Evolutionary conservation across 2,797 vertebrate genomes (phyloP).

Genomic region (Buceros bicornis): DNA sequence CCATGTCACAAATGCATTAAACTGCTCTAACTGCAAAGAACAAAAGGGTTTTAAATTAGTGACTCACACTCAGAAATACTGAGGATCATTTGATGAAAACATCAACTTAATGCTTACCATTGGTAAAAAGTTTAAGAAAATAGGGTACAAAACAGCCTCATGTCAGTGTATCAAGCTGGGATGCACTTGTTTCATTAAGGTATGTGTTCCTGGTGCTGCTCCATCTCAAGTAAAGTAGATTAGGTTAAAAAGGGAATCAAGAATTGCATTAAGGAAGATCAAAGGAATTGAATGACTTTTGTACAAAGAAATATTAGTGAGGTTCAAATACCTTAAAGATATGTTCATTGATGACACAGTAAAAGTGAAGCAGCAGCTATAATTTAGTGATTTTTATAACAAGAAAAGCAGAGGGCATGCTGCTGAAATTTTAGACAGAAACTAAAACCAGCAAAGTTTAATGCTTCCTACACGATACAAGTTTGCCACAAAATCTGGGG

Average conservation of each 20-base stretch:
- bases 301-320: not conserved
- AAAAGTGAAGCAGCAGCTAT: not conserved
- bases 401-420: not conserved
- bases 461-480: not conserved
- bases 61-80: not conserved
- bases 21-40: not conserved
- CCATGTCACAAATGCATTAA: not conserved
- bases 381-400: not conserved
- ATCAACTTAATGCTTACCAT: not conserved
- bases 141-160: rapidly evolving
- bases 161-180: not conserved
- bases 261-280: not conserved
- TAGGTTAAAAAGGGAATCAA: not conserved
- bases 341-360: not conserved
- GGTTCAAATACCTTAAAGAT: not conserved
- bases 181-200: not conserved
- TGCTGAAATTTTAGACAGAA: not conserved
- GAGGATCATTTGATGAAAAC: not conserved
- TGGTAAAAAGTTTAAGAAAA: not conserved
- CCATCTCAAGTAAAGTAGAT: not conserved
- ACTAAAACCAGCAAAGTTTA: not conserved
- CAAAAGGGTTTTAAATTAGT: not conserved
- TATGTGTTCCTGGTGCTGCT: not conserved
- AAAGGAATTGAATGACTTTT: not conserved
- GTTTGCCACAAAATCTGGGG: not conserved